Evolutionary conservation across 2,888 invertebrate genomes (phyloP), one percentile per base, ranked within the genome.

Genomic region (Aphodius granarius): DNA sequence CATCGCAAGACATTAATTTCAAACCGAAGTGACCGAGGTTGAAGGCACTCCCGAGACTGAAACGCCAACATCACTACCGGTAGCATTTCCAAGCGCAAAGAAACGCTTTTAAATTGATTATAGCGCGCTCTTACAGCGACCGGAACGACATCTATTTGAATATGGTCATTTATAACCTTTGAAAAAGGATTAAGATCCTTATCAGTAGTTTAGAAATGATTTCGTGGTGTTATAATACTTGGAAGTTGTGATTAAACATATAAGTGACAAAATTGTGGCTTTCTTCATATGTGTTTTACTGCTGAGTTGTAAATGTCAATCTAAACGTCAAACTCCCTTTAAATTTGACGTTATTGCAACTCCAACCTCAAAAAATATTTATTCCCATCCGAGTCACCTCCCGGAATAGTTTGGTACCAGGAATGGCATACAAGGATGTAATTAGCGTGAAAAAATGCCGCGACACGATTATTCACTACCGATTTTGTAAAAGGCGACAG

Each of bases 391-490:
- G n/a, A n/a, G n/a, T n/a, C n/a, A n/a, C n/a, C n/a, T n/a, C 21
- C 18, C 18, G 5, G 17, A 21, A 19, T 21, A n/a, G n/a, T n/a
- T n/a, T n/a, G n/a, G n/a, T n/a, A 43, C 43, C 71, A 6, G 22
- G 71, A 22, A 23, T 71, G 23, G 21, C 65, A 19, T 15, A 16
- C 17, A 15, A 19, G 20, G 22, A 20, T 23, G 22, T 71, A 43
- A 71, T 71, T 23, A 23, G 22, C 43, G 71, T 17, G 65, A 15
- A 65, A 65, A 65, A 65, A 65, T 16, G 65, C 20, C 18, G 16
- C 17, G 16, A 65, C 65, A 65, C 65, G 65, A 65, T 70, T 70
- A 70, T 23, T 23, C 71, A 71, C 43, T 71, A 71, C 71, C 73
- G 63, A 73, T 73, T 73, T 62, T 73, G 62, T 43, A 43, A 3